Percentiles rank a stretch among this genome's conserved stretches.
These are phyloP conservation scores for Dexiosoma caninum DNA, from an alignment of 2,888 invertebrate genomes.

Conservation along the genomic window DNA sequence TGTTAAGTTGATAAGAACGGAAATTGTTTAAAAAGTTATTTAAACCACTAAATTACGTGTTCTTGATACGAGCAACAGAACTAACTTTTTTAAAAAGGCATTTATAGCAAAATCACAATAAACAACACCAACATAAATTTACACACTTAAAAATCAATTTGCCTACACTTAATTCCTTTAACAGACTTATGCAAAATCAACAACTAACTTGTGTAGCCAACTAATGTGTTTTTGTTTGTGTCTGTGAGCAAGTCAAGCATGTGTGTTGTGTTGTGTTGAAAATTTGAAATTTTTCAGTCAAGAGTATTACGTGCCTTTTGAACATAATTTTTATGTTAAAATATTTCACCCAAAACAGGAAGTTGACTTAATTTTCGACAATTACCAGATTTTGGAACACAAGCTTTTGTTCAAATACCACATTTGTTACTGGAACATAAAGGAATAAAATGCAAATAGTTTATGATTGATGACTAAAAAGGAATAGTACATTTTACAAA, in stretches of 20 bases:
- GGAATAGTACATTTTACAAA: conserved; percentile 5
- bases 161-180: conserved; percentile 35
- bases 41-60: conserved; percentile 61
- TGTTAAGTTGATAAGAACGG: conserved; percentile 55
- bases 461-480: conserved; percentile 38
- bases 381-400: conserved; percentile 35
- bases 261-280: neutral
- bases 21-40: conserved; percentile 62
- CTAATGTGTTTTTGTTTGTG: neutral
- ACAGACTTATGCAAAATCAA: conserved; percentile 40
- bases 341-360: conserved; percentile 31
- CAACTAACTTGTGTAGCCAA: neutral
- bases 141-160: conserved; percentile 53
- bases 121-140: conserved; percentile 12
- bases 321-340: conserved; percentile 35
- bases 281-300: conserved; percentile 23
- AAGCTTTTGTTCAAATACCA: neutral
- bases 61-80: conserved; percentile 36
- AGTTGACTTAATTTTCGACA: conserved; percentile 45
- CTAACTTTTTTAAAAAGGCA: neutral
- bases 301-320: conserved; percentile 36
- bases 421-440: neutral
- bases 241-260: too few relatives aligned
- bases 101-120: neutral
- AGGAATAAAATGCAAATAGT: conserved; percentile 21